Conservation (phyloP, 2,797 vertebrate genomes). For the Urophycis tenuis region DNA sequence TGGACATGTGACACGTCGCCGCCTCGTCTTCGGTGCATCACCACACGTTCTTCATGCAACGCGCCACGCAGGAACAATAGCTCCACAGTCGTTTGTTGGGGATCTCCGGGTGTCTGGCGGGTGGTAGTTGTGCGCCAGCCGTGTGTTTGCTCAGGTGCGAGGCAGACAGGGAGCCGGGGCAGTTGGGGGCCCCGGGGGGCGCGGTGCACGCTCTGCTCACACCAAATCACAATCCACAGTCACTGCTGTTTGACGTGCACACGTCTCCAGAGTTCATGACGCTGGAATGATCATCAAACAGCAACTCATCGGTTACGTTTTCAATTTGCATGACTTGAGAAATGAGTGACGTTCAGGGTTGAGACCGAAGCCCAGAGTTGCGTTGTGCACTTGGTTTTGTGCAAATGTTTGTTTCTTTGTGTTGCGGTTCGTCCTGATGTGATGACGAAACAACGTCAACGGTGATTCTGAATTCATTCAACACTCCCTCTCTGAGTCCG, state of each 20-base stretch:
- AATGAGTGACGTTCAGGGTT: no score
- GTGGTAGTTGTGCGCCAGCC: not conserved
- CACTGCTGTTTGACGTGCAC: not conserved
- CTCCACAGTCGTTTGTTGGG: not conserved
- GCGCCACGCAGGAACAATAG: not conserved
- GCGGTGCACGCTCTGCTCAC: not conserved
- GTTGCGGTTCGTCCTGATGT: no score
- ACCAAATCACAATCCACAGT: not conserved
- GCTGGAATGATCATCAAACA: no score
- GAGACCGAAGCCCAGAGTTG: no score
- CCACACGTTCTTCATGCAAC: no score
- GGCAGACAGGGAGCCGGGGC: not conserved
- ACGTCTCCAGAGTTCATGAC: not conserved
- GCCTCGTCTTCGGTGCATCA: no score
- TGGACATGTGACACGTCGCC: not conserved
- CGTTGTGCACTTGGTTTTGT: no score
- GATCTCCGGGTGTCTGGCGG: not conserved
- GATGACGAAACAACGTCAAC: no score
- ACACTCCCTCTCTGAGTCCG: no score
- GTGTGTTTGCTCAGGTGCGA: not conserved
- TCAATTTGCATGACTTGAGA: not conserved
- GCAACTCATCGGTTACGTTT: not conserved
- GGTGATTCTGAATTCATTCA: no score
- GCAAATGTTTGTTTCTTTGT: no score
- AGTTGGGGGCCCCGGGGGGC: not conserved